These are phyloP conservation scores for Drosophila eohydei DNA, from an alignment of 2,888 invertebrate genomes.

Conservation along the genomic window DNA sequence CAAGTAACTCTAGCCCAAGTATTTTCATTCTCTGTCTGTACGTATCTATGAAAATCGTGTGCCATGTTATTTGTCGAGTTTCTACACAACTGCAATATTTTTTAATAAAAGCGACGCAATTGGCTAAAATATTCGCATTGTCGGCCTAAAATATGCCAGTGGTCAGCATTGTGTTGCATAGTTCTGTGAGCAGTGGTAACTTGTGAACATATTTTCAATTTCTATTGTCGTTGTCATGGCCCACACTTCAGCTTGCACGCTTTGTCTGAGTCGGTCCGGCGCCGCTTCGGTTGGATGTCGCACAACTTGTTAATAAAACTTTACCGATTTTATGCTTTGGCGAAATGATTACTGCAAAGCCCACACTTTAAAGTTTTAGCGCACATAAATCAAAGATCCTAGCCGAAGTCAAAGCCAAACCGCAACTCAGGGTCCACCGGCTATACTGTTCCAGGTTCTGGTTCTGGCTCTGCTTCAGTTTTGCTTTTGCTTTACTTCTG, in stretches of 20 bases:
- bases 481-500: not conserved
- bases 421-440: conserved; percentile 27
- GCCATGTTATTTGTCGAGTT: conserved; percentile 34
- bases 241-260: conserved; percentile 5
- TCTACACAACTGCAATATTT: conserved; percentile 58
- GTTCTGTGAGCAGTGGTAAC: conserved; percentile 42
- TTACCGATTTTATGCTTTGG: conserved; percentile 63
- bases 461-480: not conserved
- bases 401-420: conserved; percentile 46
- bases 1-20: not conserved
- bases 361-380: conserved; percentile 73
- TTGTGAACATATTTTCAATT: conserved; percentile 63
- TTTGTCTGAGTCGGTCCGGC: conserved; percentile 17
- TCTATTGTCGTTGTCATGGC: conserved; percentile 55
- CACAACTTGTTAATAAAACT: conserved; percentile 78
- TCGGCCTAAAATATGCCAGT: conserved; percentile 40
- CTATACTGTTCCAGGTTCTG: conserved; percentile 5
- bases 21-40: not conserved
- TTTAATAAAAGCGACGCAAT: conserved; percentile 57
- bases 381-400: conserved; percentile 71
- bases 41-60: not conserved
- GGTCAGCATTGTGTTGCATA: conserved; percentile 51
- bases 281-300: conserved; percentile 34
- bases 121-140: conserved; percentile 68
- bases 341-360: conserved; percentile 49